phyloP scores from a whole-genome alignment of 2,113 vertebrate species.

The Propithecus coquereli region DNA sequence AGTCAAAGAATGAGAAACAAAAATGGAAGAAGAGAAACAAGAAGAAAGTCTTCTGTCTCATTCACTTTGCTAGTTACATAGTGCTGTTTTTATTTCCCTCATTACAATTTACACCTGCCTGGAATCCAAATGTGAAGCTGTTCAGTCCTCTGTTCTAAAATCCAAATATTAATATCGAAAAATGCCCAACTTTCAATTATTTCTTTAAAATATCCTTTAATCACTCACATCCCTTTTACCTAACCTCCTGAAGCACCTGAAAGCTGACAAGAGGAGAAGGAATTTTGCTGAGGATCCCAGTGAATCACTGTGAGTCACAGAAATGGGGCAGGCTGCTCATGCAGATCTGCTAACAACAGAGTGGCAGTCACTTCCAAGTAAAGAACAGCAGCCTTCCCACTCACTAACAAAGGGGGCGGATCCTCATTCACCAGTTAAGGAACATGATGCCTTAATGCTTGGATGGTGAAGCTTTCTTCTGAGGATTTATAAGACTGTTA shows the following conservation, averaged over 20 bases:
- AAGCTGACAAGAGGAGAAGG: neutral
- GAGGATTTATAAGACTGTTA: neutral
- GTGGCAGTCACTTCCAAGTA: neutral
- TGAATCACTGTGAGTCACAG: neutral
- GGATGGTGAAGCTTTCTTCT: neutral
- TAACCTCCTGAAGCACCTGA: neutral
- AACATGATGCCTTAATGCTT: neutral
- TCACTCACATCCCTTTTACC: neutral
- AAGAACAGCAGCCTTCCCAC: neutral
- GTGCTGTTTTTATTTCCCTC: neutral
- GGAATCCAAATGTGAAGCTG: neutral
- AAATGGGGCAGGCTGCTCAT: neutral
- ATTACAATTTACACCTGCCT: neutral
- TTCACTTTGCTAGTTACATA: neutral
- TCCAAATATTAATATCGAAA: neutral
- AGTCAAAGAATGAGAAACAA: neutral
- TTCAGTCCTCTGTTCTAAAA: neutral
- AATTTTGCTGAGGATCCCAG: neutral
- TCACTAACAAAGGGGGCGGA: neutral
- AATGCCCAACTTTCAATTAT: neutral
- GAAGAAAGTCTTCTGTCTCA: neutral
- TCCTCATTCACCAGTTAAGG: neutral
- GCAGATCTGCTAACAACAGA: neutral
- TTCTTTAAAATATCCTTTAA: neutral
- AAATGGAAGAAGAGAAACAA: neutral